These are phyloP conservation scores for Malthinus seriepunctatus DNA, from an alignment of 2,888 invertebrate genomes.

Conservation along the genomic window DNA sequence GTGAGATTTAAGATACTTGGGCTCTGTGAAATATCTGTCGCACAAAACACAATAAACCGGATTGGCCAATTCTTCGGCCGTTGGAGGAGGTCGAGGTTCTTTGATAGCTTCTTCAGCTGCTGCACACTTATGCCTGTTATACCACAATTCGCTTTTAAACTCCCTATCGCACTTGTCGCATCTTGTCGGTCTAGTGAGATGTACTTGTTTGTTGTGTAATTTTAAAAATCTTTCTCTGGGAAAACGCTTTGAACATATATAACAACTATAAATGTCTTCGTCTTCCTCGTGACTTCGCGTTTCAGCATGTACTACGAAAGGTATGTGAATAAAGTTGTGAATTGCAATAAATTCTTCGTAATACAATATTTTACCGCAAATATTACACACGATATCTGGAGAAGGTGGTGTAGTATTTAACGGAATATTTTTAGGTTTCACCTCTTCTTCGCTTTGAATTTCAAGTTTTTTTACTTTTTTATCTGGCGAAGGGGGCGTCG, in stretches of 20 bases:
- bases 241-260: constrained; percentile 22
- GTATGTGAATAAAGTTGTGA: constrained; percentile 19
- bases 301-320: constrained; percentile 6
- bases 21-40: constrained; percentile 11
- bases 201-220: constrained; percentile 23
- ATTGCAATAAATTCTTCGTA: constrained; percentile 9
- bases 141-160: constrained; percentile 26
- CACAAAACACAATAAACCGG: constrained; percentile 15
- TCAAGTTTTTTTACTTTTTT: no score
- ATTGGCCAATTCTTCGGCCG: not conserved
- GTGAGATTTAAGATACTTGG: constrained; percentile 21
- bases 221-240: constrained; percentile 20
- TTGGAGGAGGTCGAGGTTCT: not conserved
- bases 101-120: not conserved
- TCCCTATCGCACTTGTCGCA: constrained; percentile 18
- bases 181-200: constrained; percentile 12
- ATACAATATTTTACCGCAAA: constrained; percentile 14
- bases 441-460: not conserved
- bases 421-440: not conserved
- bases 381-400: constrained; percentile 7
- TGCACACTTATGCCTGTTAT: constrained; percentile 14
- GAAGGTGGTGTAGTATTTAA: not conserved
- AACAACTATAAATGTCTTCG: constrained; percentile 16
- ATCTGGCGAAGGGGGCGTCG: not conserved
- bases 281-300: not conserved